phyloP scores from a whole-genome alignment of 2,797 vertebrate species.

The Pristis pectinata region DNA sequence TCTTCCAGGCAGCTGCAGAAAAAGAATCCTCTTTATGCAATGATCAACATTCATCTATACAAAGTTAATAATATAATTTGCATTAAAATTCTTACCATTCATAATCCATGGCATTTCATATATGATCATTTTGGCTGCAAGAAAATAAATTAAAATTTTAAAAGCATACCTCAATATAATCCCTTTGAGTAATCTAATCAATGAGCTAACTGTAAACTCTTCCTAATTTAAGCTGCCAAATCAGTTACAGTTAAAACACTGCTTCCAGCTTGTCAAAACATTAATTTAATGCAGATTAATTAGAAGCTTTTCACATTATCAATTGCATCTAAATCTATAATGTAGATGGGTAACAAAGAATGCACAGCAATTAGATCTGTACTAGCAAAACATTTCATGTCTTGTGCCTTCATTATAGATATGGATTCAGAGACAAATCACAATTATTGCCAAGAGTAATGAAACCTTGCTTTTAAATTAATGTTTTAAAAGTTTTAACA shows the following conservation, averaged over 20 bases:
- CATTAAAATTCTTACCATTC: conserved; percentile 72
- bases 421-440: not conserved
- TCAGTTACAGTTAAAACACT: not conserved
- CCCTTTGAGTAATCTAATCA: conserved; percentile 9
- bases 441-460: not conserved
- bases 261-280: not conserved
- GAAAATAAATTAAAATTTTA: conserved; percentile 16
- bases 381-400: not conserved
- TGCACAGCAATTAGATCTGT: not conserved
- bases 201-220: not conserved
- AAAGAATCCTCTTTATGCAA: not conserved
- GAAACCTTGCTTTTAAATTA: not conserved
- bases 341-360: not conserved
- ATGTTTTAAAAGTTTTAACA: not conserved
- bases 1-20: conserved; percentile 85
- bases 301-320: not conserved
- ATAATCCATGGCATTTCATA: conserved; percentile 99
- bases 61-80: not conserved
- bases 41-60: not conserved
- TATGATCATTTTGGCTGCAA: conserved; percentile 92
- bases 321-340: not conserved
- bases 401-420: not conserved
- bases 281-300: not conserved
- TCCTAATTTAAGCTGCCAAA: not conserved
- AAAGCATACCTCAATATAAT: not conserved